Conservation (phyloP, 2,888 invertebrate genomes). For the Cyclophora punctaria region DNA sequence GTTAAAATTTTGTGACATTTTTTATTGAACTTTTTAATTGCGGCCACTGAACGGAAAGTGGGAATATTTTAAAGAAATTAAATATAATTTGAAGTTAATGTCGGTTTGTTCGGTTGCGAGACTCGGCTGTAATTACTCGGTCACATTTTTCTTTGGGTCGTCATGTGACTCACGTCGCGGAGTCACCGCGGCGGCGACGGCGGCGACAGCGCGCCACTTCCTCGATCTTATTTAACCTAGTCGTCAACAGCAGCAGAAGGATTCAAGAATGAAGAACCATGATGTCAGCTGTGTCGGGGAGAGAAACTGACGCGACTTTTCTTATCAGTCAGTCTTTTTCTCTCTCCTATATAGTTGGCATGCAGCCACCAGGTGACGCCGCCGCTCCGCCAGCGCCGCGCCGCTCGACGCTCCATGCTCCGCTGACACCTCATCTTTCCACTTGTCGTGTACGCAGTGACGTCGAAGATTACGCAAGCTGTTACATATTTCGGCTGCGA, state of each 20-base stretch:
- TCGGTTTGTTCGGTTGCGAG: conserved; percentile 34
- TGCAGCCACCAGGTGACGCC: conserved; percentile 40
- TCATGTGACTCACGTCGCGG: conserved; percentile 41
- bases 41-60: conserved; percentile 18
- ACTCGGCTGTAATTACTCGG: conserved; percentile 23
- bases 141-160: conserved; percentile 38
- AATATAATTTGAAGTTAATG: conserved; percentile 17
- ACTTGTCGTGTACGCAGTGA: conserved; percentile 61
- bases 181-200: conserved; percentile 5
- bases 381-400: conserved; percentile 9
- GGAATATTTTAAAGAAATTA: not conserved
- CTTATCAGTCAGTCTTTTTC: conserved; percentile 83
- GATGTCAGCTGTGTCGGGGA: conserved; percentile 75
- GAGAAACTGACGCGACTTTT: conserved; percentile 80
- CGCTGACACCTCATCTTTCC: conserved; percentile 1
- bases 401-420: not conserved
- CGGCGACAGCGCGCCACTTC: conserved; percentile 12
- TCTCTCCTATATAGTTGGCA: conserved; percentile 82
- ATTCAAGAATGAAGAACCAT: conserved; percentile 29
- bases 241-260: conserved; percentile 11
- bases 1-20: conserved; percentile 21
- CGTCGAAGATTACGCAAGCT: conserved; percentile 70
- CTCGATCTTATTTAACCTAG: conserved; percentile 4
- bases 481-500: conserved; percentile 62
- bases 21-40: conserved; percentile 54